Base-by-base conservation (phyloP, 2,113 vertebrate species). In the Tragelaphus scriptus region DNA sequence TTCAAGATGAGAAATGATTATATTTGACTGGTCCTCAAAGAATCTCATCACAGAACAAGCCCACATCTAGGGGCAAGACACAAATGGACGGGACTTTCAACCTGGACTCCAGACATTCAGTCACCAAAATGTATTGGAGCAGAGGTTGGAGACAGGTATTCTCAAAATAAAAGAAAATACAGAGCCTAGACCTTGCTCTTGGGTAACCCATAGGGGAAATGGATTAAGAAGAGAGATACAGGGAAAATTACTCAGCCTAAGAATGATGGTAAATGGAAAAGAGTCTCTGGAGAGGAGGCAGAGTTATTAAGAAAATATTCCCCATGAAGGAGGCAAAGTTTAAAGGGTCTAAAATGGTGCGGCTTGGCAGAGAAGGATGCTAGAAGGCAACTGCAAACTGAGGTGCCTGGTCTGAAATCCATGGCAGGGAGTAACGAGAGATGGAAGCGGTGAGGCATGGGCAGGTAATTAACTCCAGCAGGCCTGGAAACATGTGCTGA, bases 1-100 rank as follows among this genome's bases (percentile, higher is more conserved):
- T 97, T 93, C 91, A 90, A 61, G 81, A 96, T 93, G 85, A 96
- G 71, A 97, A 97, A 97, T 88, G 36, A 84, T 88, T 55, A 61
- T 40, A 88, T 92, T 51, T 96, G 71, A 90, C 32, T 90, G 23
- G 58, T 85, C 58, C 58, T 95, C 79, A 90, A 91, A 96, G 92
- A 96, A 77, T 88, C 55, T 97, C 25, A 16, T 93, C 82, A 89
- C 32, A 58, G 58, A 92, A 93, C n/a, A 61, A 75, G 90, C n/a
- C 65, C 65, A 15, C 44, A 47, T 91, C 32, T 51, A 68, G 68
- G 75, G n/a, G 11, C 32, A 91, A 93, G 89, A 79, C 12, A 85
- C n/a, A 77, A 21, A 11, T 80, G 53, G 36, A 93, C 82, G 7
- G 40, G 19, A 47, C 75, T 96, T 94, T 94, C 90, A 82, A 88